phyloP scores from a whole-genome alignment of 2,113 vertebrate species.

The Marmota monax region DNA sequence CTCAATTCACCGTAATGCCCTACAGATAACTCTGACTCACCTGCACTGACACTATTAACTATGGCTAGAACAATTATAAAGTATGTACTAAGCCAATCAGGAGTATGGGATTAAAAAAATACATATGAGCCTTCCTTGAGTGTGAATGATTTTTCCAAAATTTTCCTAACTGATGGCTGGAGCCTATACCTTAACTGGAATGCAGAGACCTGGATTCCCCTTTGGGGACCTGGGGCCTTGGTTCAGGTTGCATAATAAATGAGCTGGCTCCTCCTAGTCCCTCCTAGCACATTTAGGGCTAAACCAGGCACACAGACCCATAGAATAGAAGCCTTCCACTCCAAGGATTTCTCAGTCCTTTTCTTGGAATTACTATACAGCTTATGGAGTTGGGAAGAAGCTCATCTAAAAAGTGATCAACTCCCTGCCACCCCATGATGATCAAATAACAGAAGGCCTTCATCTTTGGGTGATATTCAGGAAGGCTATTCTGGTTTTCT shows the following conservation, averaged over 20 bases:
- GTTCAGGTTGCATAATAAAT: too few species aligned
- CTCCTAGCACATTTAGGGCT: not conserved
- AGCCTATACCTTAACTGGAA: not conserved
- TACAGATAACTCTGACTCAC: not conserved
- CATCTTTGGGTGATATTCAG: not conserved
- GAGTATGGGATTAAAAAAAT: not conserved
- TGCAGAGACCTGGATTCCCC: not conserved
- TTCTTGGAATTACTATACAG: not conserved
- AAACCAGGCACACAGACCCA: fast-evolving
- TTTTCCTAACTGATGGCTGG: not conserved
- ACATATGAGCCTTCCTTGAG: not conserved
- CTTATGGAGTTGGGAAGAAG: not conserved
- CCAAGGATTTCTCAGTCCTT: not conserved
- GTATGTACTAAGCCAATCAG: not conserved
- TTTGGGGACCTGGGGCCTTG: not conserved
- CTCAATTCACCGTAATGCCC: not conserved
- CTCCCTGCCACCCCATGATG: not conserved
- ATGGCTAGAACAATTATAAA: not conserved
- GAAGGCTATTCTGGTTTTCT: not conserved
- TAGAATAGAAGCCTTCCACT: not conserved
- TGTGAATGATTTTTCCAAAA: not conserved
- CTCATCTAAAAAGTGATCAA: not conserved
- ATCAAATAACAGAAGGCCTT: not conserved
- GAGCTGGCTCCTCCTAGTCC: not conserved
- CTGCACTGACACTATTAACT: fast-evolving